Evolutionary conservation across 1,140 invertebrate species (phyloP), one percentile per base, ranked within the genome.

Genomic region (Berghia stephanieae): DNA sequence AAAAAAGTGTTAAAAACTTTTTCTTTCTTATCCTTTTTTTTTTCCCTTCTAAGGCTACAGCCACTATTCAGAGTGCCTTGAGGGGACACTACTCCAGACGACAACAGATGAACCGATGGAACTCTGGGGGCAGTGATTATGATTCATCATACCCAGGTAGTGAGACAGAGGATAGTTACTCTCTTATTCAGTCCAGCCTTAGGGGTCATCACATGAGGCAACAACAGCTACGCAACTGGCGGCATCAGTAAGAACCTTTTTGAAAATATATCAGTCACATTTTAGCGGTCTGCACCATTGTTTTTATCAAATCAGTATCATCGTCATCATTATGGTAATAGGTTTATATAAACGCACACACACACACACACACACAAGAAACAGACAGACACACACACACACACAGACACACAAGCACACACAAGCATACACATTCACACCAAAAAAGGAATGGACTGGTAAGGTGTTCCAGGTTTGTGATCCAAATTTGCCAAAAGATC

Each of bases 171-270:
- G 82, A 85, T 69, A 84, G 80, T 57, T 77, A 80, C 8, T 78
- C 80, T 38, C 49, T 83, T 0, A 84, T 86, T 18, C 83, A 85
- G 67, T 86, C 85, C 13, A 81, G 80, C 70, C 38, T 85, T 2
- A 84, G 81, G 79, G 85, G 85, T 60, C 85, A 86, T 67, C 43
- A 67, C 13, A 73, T 71, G 13, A 78, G 84, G 5, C 2, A 43
- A 31, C 74, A 68, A 36, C 42, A 76, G 40, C 43, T 76, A 38
- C 4, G 55, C 24, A 76, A 76, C 60, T 67, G 49, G 63, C 46
- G 43, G n/a, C 67, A 76, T 36, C 10, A 31, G 74, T 76, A 34
- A 68, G 74, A 36, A 5, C 6, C 38, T 69, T 40, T 16, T 42
- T 13, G 13, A 63, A 10, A n/a, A n/a, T n/a, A n/a, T n/a, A n/a